These are phyloP conservation scores for Danaus melanippus DNA, from an alignment of 1,140 invertebrate genomes.

Conservation along the genomic window DNA sequence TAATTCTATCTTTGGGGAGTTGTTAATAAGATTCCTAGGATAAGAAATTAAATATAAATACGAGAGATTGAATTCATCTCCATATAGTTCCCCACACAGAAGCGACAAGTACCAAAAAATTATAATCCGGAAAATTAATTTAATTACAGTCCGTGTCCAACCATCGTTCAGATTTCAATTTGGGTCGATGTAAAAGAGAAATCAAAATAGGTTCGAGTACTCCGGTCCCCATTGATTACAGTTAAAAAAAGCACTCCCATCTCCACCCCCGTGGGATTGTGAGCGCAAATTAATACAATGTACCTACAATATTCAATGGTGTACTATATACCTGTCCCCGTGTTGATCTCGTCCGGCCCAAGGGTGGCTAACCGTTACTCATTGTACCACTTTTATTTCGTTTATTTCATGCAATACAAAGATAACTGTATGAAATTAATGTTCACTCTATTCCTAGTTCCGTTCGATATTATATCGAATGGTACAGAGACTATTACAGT, in stretches of 20 bases:
- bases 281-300: constrained; percentile 17
- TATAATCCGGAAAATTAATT: constrained; percentile 14
- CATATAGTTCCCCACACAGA: too few species aligned
- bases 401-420: too few species aligned
- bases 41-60: too few species aligned
- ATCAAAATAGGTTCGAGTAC: constrained; percentile 35
- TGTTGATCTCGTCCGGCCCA: constrained; percentile 12
- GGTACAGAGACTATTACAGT: too few species aligned
- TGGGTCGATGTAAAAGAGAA: constrained; percentile 18
- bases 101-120: background rate
- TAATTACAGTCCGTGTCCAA: constrained; percentile 10
- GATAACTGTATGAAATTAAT: too few species aligned
- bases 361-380: constrained; percentile 14
- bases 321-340: constrained; percentile 12
- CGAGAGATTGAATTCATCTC: too few species aligned
- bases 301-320: constrained; percentile 15
- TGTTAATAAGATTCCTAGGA: too few species aligned
- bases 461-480: too few species aligned
- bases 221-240: constrained; percentile 40
- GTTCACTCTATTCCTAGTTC: too few species aligned
- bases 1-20: too few species aligned
- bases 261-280: constrained; percentile 5
- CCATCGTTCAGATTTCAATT: constrained; percentile 24
- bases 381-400: too few species aligned
- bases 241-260: constrained; percentile 24